Evolutionary conservation across 1,140 invertebrate species (phyloP).

Genomic region (Daktulosphaira vitifoliae): DNA sequence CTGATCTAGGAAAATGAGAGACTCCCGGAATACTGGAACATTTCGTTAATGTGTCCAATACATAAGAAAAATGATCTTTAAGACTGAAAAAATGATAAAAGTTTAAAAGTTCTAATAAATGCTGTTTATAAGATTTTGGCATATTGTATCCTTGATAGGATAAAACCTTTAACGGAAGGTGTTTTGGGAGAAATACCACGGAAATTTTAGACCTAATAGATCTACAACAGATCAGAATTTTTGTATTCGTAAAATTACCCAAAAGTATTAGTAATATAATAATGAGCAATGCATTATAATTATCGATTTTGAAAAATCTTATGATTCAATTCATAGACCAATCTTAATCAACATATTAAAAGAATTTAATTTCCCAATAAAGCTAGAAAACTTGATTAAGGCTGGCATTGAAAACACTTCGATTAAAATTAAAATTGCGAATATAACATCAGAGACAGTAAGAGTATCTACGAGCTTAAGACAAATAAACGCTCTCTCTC

Average conservation of each 20-base stretch:
- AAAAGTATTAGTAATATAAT: too few relatives aligned
- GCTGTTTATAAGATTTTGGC: background rate
- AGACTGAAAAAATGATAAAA: too few relatives aligned
- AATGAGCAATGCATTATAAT: too few relatives aligned
- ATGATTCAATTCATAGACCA: background rate
- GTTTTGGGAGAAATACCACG: conserved; percentile 1
- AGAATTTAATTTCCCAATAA: background rate
- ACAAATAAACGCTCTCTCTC: background rate
- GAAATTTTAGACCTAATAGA: background rate
- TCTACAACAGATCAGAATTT: background rate
- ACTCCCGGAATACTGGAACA: too few relatives aligned
- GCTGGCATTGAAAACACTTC: too few relatives aligned
- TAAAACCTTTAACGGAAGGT: background rate
- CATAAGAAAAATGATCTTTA: background rate
- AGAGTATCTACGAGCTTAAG: conserved; percentile 5
- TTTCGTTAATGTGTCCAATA: background rate
- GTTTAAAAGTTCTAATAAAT: background rate
- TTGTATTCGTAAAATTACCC: background rate
- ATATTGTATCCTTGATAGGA: background rate
- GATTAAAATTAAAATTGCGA: too few relatives aligned
- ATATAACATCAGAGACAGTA: too few relatives aligned
- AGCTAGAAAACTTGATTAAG: background rate
- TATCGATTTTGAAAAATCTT: too few relatives aligned
- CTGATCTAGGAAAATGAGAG: too few relatives aligned
- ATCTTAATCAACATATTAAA: background rate